Percentiles rank a stretch among this genome's conserved stretches.
Evolutionary conservation across 2,888 invertebrate species (phyloP).

Genomic region (Trypoxylon attenuatum): DNA sequence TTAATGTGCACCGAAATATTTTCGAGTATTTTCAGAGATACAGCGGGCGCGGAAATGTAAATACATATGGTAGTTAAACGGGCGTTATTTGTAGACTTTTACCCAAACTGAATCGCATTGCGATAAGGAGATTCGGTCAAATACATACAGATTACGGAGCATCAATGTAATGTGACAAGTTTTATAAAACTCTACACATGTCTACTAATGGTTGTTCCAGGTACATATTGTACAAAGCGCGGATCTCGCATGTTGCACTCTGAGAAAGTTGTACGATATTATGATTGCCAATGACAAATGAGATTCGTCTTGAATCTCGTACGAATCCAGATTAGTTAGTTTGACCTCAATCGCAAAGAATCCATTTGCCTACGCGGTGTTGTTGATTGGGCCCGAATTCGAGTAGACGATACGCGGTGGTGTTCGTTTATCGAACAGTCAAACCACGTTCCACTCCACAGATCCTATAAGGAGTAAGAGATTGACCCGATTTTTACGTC

Average conservation of each 20-base stretch:
- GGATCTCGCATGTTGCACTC: too few species aligned
- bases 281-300: neutral
- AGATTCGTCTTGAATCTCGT: constrained; percentile 10
- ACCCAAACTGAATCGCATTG: too few species aligned
- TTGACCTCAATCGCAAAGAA: constrained; percentile 31
- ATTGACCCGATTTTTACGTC: constrained; percentile 66
- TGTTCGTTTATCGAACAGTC: constrained; percentile 53
- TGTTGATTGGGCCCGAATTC: constrained; percentile 40
- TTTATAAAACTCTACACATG: too few species aligned
- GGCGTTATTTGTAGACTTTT: too few species aligned
- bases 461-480: constrained; percentile 63
- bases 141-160: too few species aligned
- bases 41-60: neutral
- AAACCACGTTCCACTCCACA: constrained; percentile 62
- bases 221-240: too few species aligned
- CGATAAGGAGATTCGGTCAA: too few species aligned
- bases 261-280: neutral
- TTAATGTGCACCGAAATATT: too few species aligned
- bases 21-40: too few species aligned
- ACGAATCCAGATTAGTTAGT: constrained; percentile 28
- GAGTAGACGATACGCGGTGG: constrained; percentile 15
- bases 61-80: neutral
- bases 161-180: too few species aligned
- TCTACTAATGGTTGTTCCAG: too few species aligned
- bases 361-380: constrained; percentile 30